Percentiles rank a stretch among this genome's conserved stretches.
Evolutionary conservation across 1,140 invertebrate genomes (phyloP).

Genomic region (Lucilia cuprina): DNA sequence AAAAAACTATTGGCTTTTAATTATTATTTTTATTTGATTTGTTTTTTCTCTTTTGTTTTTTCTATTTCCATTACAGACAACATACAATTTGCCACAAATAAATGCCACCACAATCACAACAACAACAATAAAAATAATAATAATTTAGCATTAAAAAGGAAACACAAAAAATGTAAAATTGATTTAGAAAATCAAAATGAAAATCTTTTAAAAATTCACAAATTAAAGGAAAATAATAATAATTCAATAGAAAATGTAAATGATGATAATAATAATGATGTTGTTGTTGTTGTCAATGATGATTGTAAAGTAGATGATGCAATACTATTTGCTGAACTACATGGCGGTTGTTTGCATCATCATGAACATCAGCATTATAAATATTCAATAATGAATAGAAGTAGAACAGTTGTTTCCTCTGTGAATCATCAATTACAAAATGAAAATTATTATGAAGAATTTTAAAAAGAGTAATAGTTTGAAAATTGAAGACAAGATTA

Average conservation of each 20-base stretch:
- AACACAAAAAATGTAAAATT: neutral
- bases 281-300: neutral
- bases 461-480: neutral
- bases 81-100: neutral
- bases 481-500: neutral
- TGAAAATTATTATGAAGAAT: neutral
- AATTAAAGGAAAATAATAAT: neutral
- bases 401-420: neutral
- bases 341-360: conserved; percentile 55
- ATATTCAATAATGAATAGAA: no score
- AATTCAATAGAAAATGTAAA: neutral
- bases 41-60: neutral
- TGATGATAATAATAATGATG: neutral
- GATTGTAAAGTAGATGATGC: conserved; percentile 21
- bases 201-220: neutral
- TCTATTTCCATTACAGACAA: neutral
- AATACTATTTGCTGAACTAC: conserved; percentile 40
- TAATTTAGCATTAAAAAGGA: neutral
- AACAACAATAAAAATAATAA: neutral
- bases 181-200: neutral
- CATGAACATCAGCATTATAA: conserved; percentile 20
- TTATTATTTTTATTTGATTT: neutral
- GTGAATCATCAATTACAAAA: neutral
- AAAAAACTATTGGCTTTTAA: neutral
- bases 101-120: neutral